phyloP scores from a whole-genome alignment of 2,113 vertebrate genomes.

The Perccottus glenii region DNA sequence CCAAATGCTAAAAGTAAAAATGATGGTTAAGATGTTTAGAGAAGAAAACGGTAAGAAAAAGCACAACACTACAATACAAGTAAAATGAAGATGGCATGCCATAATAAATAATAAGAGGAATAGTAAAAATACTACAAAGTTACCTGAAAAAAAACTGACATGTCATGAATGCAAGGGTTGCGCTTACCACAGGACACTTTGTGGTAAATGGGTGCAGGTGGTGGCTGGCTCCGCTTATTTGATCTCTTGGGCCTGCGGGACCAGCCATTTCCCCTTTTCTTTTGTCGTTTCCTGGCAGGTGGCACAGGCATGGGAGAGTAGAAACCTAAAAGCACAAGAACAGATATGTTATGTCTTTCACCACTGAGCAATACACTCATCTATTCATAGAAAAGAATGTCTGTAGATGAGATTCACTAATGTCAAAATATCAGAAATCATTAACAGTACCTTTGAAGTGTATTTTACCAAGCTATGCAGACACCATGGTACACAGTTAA shows the following conservation, averaged over 20 bases:
- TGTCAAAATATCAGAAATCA: too few relatives aligned
- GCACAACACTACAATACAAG: background rate
- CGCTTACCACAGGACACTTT: slow-evolving; percentile 89
- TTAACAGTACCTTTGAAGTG: too few relatives aligned
- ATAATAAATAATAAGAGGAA: slow-evolving; percentile 6
- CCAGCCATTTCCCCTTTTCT: slow-evolving; percentile 74
- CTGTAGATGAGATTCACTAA: too few relatives aligned
- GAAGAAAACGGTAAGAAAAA: background rate
- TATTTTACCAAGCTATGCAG: too few relatives aligned
- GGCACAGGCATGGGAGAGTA: slow-evolving; percentile 70
- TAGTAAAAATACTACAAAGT: background rate
- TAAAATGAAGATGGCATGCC: background rate
- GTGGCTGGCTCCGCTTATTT: slow-evolving; percentile 33
- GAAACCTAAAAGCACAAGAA: slow-evolving; percentile 68
- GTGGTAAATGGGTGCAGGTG: slow-evolving; percentile 30
- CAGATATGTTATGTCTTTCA: background rate
- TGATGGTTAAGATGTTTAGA: slow-evolving; percentile 11
- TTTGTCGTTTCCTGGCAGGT: slow-evolving; percentile 65
- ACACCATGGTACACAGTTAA: too few relatives aligned
- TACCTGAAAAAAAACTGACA: background rate
- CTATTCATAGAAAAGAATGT: too few relatives aligned
- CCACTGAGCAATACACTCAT: too few relatives aligned
- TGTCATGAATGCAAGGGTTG: background rate
- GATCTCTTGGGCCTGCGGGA: slow-evolving; percentile 62
- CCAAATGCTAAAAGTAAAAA: background rate